phyloP scores from a whole-genome alignment of 2,888 invertebrate species.

The Lomographa bimaculata region DNA sequence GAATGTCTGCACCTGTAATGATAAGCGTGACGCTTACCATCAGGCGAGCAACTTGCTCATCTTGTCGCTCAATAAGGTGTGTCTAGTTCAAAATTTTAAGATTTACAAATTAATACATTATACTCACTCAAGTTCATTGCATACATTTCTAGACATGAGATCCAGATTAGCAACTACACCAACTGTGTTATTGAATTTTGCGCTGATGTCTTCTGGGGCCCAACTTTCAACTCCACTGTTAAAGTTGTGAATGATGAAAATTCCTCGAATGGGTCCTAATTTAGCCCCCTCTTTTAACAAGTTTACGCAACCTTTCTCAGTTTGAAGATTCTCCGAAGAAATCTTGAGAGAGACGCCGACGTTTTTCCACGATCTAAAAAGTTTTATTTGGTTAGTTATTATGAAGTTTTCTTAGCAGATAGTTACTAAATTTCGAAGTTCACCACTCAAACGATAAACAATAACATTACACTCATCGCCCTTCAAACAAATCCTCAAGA shows the following conservation, averaged over 20 bases:
- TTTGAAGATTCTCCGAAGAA: constrained; percentile 38
- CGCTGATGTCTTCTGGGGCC: constrained; percentile 34
- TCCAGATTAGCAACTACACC: constrained; percentile 48
- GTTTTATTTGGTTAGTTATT: no score
- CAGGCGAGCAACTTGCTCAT: no score
- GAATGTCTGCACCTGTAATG: no score
- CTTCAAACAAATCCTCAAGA: no score
- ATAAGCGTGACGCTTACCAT: no score
- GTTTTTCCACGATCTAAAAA: constrained; percentile 47
- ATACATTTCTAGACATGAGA: constrained; percentile 44
- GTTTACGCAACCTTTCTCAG: constrained; percentile 41
- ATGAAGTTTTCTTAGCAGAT: no score
- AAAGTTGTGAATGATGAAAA: constrained; percentile 46
- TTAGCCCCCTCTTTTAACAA: constrained; percentile 42
- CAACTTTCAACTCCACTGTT: constrained; percentile 26
- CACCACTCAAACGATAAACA: no score
- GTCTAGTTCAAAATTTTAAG: no score
- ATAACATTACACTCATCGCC: no score
- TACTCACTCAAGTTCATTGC: constrained; percentile 43
- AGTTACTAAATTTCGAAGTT: no score
- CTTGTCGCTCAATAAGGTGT: no score
- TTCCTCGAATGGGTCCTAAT: constrained; percentile 46
- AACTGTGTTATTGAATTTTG: constrained; percentile 40
- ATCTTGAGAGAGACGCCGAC: constrained; percentile 35
- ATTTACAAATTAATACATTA: constrained; percentile 2